phyloP scores from a whole-genome alignment of 2,888 invertebrate species.

The Byasa hedistus region DNA sequence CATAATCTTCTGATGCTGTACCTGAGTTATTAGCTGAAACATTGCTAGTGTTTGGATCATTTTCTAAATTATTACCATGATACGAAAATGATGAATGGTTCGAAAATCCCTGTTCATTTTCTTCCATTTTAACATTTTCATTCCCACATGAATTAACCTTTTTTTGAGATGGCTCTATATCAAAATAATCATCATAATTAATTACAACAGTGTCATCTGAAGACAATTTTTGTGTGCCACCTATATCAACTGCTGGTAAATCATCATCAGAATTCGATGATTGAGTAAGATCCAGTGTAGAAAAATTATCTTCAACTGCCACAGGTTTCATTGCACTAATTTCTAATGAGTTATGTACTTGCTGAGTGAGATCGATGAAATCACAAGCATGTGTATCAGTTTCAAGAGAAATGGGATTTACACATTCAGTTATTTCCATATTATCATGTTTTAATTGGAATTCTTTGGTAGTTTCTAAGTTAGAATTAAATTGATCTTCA shows the following conservation, averaged over 20 bases:
- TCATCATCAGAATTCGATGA: constrained; percentile 54
- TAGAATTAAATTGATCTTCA: constrained; percentile 22
- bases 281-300: constrained; percentile 54
- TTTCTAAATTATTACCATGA: no score
- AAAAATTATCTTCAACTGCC: constrained; percentile 27
- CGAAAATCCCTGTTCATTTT: background rate
- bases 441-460: constrained; percentile 55
- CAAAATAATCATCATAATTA: constrained; percentile 32
- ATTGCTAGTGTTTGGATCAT: background rate
- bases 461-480: constrained; percentile 38
- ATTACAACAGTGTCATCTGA: constrained; percentile 49
- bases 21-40: background rate
- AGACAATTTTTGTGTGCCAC: constrained; percentile 35
- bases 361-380: constrained; percentile 49
- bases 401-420: constrained; percentile 40
- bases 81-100: background rate
- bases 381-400: constrained; percentile 30
- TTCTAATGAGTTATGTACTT: constrained; percentile 27
- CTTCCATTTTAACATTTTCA: constrained; percentile 1
- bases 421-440: constrained; percentile 67
- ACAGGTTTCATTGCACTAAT: background rate
- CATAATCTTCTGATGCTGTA: background rate
- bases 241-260: constrained; percentile 50
- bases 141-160: background rate
- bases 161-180: background rate